A percentile compares a stretch with the other conserved stretches of the same genome.
phyloP scores from a whole-genome alignment of 2,888 invertebrate genomes.

The Siphonodentalium dalli region DNA sequence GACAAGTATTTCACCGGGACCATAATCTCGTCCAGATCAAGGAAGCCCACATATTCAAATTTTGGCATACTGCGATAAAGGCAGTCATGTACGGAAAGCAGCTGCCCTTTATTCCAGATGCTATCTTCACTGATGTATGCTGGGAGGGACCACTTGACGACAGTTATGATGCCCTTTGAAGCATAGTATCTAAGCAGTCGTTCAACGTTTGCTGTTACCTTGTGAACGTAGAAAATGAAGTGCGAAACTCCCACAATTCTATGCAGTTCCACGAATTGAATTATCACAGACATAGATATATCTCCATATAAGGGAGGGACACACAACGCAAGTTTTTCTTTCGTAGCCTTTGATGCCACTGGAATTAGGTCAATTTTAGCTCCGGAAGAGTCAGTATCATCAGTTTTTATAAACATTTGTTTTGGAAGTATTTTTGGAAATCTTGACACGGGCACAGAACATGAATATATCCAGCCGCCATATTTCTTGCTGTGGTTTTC shows the following conservation, averaged over 20 bases:
- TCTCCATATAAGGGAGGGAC: slow-evolving; percentile 60
- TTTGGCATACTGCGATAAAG: slow-evolving; percentile 55
- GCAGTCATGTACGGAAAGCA: slow-evolving; percentile 61
- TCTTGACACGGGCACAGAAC: slow-evolving; percentile 46
- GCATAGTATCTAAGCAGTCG: slow-evolving; percentile 46
- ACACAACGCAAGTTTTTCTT: slow-evolving; percentile 47
- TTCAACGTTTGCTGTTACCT: slow-evolving; percentile 36
- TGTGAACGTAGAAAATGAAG: slow-evolving; percentile 51
- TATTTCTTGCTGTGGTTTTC: slow-evolving; percentile 60
- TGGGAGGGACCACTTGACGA: slow-evolving; percentile 54
- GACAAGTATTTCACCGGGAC: slow-evolving; percentile 41
- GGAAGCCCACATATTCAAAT: slow-evolving; percentile 51
- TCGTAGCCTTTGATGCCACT: not conserved
- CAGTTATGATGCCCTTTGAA: slow-evolving; percentile 35
- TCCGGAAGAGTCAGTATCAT: not conserved
- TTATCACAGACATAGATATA: slow-evolving; percentile 44
- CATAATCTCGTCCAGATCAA: slow-evolving; percentile 62
- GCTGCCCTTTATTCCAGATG: slow-evolving; percentile 62
- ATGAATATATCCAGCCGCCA: slow-evolving; percentile 59
- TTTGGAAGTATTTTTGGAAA: slow-evolving; percentile 19
- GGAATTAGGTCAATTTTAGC: not conserved
- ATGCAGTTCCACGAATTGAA: slow-evolving; percentile 59
- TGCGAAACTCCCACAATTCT: slow-evolving; percentile 51
- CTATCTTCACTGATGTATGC: slow-evolving; percentile 25
- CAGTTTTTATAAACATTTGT: slow-evolving; percentile 24